Base-by-base conservation (phyloP, 2,888 invertebrate genomes). In the Drosophila multiciliata region DNA sequence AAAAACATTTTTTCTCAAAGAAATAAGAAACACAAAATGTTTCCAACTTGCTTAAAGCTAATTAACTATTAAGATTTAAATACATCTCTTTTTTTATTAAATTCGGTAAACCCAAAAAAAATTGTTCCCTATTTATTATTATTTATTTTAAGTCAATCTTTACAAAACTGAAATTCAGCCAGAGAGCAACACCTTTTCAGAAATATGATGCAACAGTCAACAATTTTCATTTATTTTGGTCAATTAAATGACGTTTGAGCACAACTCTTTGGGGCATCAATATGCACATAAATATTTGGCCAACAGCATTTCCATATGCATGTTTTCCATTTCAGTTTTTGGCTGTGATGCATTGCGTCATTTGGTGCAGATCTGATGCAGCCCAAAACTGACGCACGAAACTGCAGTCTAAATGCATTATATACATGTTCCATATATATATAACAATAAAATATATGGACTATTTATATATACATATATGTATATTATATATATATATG, bases 351-450 rank as follows among this genome's bases (percentile, higher is more conserved):
- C 66, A 66, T 53, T 67, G 75, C 75, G 66, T 60, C 72, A 73
- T 60, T 75, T 52, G 48, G 23, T 60, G 59, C 32, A 53, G 49
- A 17, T 32, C 62, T 54, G 70, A 69, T 80, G 76, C 80, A 69
- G 38, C 33, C 45, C n/a, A n/a, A n/a, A n/a, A n/a, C n/a, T 23
- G 40, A 49, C 20, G 49, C 23, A 48, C 53, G 29, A 54, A 70
- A 55, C 83, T 86, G 81, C 81, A 74, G 72, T 81, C 81, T 72
- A 74, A 87, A 83, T 90, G 84, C 72, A 90, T 86, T 90, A 66
- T 76, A 82, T 88, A 55, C 67, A 75, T 67, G 58, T 60, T 55
- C 61, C n/a, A n/a, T 33, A 45, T 57, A 58, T 50, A 50, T 67
- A 50, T 29, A 69, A 54, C 69, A 68, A 69, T 59, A 64, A 75